Evolutionary conservation across 2,888 invertebrate species (phyloP), one percentile per base, ranked within the genome.

Genomic region (Sesia apiformis): DNA sequence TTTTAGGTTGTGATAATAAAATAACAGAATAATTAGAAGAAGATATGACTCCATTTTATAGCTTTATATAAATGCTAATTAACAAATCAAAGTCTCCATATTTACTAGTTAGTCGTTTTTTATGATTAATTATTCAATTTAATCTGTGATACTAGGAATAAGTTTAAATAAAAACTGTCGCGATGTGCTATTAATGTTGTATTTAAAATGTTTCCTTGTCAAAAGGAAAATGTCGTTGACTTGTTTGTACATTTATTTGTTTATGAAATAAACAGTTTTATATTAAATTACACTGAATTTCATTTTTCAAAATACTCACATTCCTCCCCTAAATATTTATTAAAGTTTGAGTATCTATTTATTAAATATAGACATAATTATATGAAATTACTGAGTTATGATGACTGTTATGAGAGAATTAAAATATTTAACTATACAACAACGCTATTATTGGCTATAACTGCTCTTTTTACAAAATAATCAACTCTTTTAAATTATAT

Each of bases 191-290:
- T 62, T 52, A 39, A 49, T 52, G 52, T 49, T 54, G 38, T 55
- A 56, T 39, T 51, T 40, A 52, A 8, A 50, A 55, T 53, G 41
- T 56, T 62, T 73, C 62, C 61, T 66, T 79, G 78, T 81, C 78
- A 81, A 64, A 74, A 70, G 70, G 40, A n/a, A n/a, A n/a, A n/a
- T n/a, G n/a, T n/a, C 76, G 78, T 84, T 84, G 80, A 74, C 66
- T 80, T 83, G 79, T 84, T 78, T 79, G 67, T 77, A 70, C 76
- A 72, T 69, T 70, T 70, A 72, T 62, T 80, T 86, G 86, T 86
- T 86, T 86, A 86, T 84, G 53, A 78, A 86, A 86, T 86, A 86
- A 85, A 86, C 84, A 81, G 74, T 72, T 69, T 70, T 68, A 55
- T 60, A 69, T 64, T 23, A 23, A 23, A 23, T 63, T 61, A 66